phyloP scores from a whole-genome alignment of 2,797 vertebrate genomes.

The Sebastolobus alascanus region DNA sequence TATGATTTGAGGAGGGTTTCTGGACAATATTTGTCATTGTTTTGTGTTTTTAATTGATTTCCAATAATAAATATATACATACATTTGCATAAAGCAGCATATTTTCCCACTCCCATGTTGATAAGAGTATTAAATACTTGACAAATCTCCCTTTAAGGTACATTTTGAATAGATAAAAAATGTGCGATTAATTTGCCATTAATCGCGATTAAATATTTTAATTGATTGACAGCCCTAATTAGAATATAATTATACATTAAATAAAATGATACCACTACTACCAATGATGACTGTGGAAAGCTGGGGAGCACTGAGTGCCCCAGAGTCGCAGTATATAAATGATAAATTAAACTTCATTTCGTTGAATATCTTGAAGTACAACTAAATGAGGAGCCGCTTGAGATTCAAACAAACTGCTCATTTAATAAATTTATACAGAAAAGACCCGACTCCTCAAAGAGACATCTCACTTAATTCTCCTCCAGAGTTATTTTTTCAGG shows the following conservation, averaged over 20 bases:
- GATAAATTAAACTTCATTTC: conserved; percentile 4
- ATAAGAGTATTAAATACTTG: too few species aligned
- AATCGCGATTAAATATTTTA: too few species aligned
- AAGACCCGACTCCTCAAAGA: neutral
- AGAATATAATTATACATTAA: neutral
- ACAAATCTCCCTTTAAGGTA: too few species aligned
- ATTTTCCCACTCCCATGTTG: too few species aligned
- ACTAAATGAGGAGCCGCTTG: neutral
- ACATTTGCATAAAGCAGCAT: too few species aligned
- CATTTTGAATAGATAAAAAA: too few species aligned
- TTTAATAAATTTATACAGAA: conserved; percentile 9
- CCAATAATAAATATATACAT: too few species aligned
- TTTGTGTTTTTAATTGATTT: too few species aligned
- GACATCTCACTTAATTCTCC: neutral
- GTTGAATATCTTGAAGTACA: conserved; percentile 7
- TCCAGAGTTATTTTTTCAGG: neutral
- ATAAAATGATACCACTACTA: neutral
- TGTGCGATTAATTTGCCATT: too few species aligned
- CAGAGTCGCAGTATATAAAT: conserved; percentile 1
- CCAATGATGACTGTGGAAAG: neutral
- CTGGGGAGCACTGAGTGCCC: neutral
- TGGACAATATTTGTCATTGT: too few species aligned
- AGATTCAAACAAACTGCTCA: conserved; percentile 2
- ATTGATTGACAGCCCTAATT: too few species aligned
- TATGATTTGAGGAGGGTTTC: too few species aligned